Base-by-base conservation (phyloP, 2,888 invertebrate genomes). In the Pachydiplax longipennis region DNA sequence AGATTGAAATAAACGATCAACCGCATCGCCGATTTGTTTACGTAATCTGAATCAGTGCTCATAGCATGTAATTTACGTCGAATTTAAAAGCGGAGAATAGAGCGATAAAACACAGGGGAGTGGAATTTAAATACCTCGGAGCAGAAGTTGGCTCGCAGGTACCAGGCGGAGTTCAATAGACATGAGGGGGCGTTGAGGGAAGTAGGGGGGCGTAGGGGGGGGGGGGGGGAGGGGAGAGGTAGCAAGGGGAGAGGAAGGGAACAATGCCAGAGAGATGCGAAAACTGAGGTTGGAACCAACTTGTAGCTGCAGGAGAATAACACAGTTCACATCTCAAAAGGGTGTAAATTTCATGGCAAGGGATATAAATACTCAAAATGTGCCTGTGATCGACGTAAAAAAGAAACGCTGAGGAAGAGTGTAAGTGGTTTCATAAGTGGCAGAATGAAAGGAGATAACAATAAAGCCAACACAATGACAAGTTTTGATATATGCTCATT, bases 271-370 rank as follows among this genome's bases (percentile, higher is more conserved):
- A 37, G 83, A 58, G 83, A 44, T 31, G 25, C 18, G 40, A 44
- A 37, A 31, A 53, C 35, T 37, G 87, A 37, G 37, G 87, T 37
- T 87, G 87, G 87, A 58, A 61, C 87, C 61, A 61, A 87, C n/a
- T 87, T 58, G 87, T 61, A 61, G 87, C 83, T 58, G 83, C 87
- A 87, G 87, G 35, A 65, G 18, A 87, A 40, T 87, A 58, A 48
- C 61, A 22, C 87, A 37, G 18, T 58, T 37, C 87, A 37, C 73
- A 25, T 73, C 31, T 31, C 31, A 13, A 73, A 73, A 31, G 13
- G 73, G 13, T 10, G 73, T 31, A 18, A 53, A 15, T 53, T 53
- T 53, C 53, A 15, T 2, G 2, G 18, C 3, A 53, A 53, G 5
- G 53, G 18, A 53, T 53, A 53, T 18, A 53, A 18, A 53, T 53